phyloP scores from a whole-genome alignment of 35 echinoderm and acorn worm genomes.

The Heliocidaris tuberculata region DNA sequence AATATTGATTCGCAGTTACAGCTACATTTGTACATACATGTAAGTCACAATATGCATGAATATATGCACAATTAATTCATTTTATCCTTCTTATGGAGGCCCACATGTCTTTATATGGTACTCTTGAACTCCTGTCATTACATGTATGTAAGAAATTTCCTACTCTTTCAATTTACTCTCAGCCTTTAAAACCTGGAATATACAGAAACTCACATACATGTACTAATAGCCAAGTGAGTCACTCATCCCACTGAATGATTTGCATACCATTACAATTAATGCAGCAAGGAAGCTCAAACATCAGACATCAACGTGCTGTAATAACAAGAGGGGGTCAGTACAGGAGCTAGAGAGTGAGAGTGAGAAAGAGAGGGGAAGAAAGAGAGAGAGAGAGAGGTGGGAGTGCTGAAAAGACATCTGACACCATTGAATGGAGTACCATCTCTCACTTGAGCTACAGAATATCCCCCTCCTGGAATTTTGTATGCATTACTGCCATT shows the following conservation, averaged over 20 bases:
- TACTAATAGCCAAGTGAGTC: neutral
- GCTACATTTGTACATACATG: neutral
- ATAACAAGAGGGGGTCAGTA: neutral
- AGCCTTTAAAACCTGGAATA: too few species aligned
- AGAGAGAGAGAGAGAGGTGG: neutral
- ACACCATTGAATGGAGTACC: neutral
- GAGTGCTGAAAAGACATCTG: neutral
- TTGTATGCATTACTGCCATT: conserved; percentile 4
- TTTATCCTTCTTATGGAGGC: too few species aligned
- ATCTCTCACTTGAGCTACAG: conserved; percentile 1
- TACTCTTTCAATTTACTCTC: too few species aligned
- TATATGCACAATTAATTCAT: neutral
- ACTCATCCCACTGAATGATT: neutral
- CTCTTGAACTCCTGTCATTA: neutral
- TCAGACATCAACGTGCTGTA: neutral
- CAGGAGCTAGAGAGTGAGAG: neutral
- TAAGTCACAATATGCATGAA: neutral
- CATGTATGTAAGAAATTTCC: too few species aligned
- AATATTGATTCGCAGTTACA: neutral
- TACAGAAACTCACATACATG: neutral
- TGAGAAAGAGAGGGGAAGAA: neutral
- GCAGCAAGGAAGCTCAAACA: neutral
- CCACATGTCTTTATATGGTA: neutral
- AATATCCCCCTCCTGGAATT: neutral
- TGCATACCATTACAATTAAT: neutral